These are phyloP conservation scores for Sialia sialis DNA, from an alignment of 2,113 vertebrate genomes.

Conservation along the genomic window DNA sequence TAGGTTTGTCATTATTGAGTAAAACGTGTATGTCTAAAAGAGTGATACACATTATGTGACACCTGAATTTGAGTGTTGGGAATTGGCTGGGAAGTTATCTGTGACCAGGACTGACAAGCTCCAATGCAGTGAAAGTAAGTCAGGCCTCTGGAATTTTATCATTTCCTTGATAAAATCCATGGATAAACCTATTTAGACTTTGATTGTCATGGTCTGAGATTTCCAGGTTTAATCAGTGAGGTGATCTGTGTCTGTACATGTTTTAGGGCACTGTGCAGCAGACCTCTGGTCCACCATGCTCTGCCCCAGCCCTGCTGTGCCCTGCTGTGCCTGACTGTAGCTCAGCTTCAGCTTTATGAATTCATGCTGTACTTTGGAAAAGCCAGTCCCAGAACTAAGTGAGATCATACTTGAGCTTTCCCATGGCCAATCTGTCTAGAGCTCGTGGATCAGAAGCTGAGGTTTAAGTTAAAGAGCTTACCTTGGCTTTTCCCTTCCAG, in stretches of 20 bases:
- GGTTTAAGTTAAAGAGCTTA: constrained; percentile 29
- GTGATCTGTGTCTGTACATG: background rate
- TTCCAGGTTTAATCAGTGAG: background rate
- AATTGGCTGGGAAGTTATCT: background rate
- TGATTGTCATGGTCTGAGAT: background rate
- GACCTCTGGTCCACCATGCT: background rate
- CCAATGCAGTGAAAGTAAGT: background rate
- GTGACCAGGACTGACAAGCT: background rate
- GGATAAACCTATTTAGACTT: background rate
- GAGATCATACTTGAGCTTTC: background rate
- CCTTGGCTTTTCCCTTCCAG: background rate
- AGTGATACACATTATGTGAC: background rate
- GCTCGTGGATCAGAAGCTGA: background rate
- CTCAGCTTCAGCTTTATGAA: background rate
- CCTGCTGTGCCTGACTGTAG: background rate
- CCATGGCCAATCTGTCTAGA: background rate
- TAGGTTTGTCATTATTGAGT: background rate
- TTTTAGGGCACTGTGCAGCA: background rate
- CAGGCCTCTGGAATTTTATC: background rate
- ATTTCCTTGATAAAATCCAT: background rate
- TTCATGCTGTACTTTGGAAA: background rate
- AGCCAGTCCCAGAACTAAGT: background rate
- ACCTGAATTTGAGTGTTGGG: background rate
- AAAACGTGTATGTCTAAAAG: accelerated
- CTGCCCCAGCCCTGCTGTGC: background rate